Percentiles rank a stretch among this genome's conserved stretches.
Evolutionary conservation across 2,113 vertebrate genomes (phyloP).

Genomic region (Mugil cephalus): DNA sequence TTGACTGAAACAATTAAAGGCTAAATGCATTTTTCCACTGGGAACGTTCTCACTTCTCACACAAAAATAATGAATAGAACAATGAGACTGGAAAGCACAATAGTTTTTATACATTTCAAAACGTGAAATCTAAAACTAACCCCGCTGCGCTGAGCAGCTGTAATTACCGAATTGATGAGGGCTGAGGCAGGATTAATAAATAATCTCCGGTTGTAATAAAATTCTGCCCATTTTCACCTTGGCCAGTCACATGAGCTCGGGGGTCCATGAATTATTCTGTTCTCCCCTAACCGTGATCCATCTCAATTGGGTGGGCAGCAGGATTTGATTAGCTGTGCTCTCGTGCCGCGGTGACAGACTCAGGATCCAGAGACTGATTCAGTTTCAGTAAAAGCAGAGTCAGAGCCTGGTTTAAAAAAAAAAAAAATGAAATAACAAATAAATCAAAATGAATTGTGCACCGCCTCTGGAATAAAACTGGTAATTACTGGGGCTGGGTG

Average conservation of each 20-base stretch:
- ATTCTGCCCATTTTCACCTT: constrained; percentile 47
- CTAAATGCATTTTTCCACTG: constrained; percentile 10
- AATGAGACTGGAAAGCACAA: constrained; percentile 10
- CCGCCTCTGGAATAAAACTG: constrained; percentile 29
- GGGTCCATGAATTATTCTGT: constrained; percentile 62
- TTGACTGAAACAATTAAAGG: constrained; percentile 33
- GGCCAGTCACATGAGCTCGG: constrained; percentile 39
- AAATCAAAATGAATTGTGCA: constrained; percentile 30
- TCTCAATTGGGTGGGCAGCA: constrained; percentile 46
- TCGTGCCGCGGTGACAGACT: constrained; percentile 18
- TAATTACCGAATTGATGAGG: constrained; percentile 52
- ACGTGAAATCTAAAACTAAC: constrained; percentile 20
- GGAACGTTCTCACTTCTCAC: constrained; percentile 33
- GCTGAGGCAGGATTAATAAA: constrained; percentile 45
- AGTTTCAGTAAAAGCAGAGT: constrained; percentile 30
- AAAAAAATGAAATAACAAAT: constrained; percentile 30
- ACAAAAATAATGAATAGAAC: constrained; percentile 40
- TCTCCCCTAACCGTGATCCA: constrained; percentile 25
- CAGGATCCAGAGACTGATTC: constrained; percentile 30
- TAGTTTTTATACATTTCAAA: constrained; percentile 28
- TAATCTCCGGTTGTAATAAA: constrained; percentile 49
- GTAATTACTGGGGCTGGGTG: constrained; percentile 27
- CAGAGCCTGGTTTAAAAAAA: constrained; percentile 44
- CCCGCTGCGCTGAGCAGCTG: constrained; percentile 1
- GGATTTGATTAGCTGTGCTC: constrained; percentile 48